Conservation (phyloP, 2,797 vertebrate genomes). For the Margarornis squamiger region DNA sequence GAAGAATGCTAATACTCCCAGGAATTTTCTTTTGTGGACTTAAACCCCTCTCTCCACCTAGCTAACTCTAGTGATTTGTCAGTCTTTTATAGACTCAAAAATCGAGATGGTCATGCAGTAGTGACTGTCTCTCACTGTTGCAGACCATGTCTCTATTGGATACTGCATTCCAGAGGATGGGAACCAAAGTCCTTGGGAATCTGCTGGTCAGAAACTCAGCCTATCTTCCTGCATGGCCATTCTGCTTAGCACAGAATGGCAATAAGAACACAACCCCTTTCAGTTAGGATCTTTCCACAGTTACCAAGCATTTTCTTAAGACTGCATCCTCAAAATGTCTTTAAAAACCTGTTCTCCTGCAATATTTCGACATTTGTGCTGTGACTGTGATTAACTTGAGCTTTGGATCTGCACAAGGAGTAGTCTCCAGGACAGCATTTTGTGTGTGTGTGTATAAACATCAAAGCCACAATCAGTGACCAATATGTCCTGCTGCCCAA, state of each 20-base stretch:
- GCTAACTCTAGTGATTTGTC: background rate
- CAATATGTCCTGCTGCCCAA: background rate
- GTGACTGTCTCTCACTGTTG: background rate
- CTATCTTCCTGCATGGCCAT: background rate
- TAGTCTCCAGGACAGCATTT: rapidly evolving
- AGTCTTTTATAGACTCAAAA: background rate
- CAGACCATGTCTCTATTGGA: background rate
- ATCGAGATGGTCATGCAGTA: background rate
- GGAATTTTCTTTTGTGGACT: background rate
- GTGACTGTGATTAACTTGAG: background rate
- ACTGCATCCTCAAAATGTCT: background rate
- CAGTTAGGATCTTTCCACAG: background rate
- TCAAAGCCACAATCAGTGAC: background rate
- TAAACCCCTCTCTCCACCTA: background rate
- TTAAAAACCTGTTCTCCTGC: background rate
- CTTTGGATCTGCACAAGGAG: background rate
- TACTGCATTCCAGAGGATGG: background rate
- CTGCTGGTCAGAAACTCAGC: background rate
- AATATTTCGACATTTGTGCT: background rate
- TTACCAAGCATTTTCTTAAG: background rate
- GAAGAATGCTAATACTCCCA: background rate
- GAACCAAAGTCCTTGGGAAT: background rate
- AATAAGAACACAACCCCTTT: background rate
- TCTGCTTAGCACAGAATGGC: background rate
- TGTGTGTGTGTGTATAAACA: background rate